phyloP scores from a whole-genome alignment of 2,888 invertebrate genomes.

The Lasioglossum leucozonium region DNA sequence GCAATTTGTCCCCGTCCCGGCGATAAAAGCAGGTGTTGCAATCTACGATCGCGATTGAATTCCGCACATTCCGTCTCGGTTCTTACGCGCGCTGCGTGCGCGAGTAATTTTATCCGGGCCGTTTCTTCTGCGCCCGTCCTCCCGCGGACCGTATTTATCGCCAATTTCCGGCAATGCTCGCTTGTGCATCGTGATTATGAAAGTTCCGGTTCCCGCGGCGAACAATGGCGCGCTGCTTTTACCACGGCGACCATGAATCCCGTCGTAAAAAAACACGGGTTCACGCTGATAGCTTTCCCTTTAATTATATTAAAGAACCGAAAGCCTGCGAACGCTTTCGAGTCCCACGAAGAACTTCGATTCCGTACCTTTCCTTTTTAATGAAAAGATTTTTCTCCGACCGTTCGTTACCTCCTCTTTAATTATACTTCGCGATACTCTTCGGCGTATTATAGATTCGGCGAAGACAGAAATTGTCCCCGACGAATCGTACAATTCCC shows the following conservation, averaged over 20 bases:
- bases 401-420: neutral
- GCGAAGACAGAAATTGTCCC: neutral
- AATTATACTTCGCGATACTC: neutral
- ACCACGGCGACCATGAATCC: neutral
- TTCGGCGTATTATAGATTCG: neutral
- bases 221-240: conserved; percentile 7
- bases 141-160: conserved; percentile 26
- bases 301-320: conserved; percentile 7
- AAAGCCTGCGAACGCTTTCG: neutral
- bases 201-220: neutral
- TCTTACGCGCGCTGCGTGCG: conserved; percentile 20
- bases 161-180: conserved; percentile 16
- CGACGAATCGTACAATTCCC: neutral
- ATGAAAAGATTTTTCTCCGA: neutral
- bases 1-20: conserved; percentile 26
- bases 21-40: conserved; percentile 45
- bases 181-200: conserved; percentile 25
- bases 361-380: neutral
- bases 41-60: conserved; percentile 42
- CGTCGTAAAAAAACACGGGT: conserved; percentile 6
- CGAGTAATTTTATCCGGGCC: conserved; percentile 27
- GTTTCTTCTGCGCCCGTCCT: conserved; percentile 19
- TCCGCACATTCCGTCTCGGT: conserved; percentile 18
- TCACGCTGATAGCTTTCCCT: conserved; percentile 15
- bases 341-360: neutral